Base-by-base conservation (phyloP, 92 coral and sea anemone genomes). In the Porites evermanni region DNA sequence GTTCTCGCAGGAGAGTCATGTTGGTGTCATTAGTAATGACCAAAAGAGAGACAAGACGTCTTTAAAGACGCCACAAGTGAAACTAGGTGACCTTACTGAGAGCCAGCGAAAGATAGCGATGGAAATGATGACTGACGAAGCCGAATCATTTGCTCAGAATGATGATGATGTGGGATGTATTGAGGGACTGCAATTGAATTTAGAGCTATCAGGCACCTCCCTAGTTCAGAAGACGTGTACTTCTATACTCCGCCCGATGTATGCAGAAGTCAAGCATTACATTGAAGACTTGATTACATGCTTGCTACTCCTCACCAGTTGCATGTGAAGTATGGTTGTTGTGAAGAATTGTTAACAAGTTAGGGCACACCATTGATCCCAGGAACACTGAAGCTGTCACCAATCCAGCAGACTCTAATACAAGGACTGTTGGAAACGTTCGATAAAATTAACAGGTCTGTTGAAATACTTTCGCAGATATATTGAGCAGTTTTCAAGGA, bases 301-400 rank as follows among this genome's bases (percentile, higher is more conserved):
- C 32, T 29, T 0, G 32, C 0, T 29, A 29, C 32, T 29, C 32
- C 32, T 29, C 32, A 29, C 32, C 32, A 29, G 32, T 29, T 29
- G 3, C 61, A 24, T 56, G 80, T 13, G 90, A 87, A 29, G 90
- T 80, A 50, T 58, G 79, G 8, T 80, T 32, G 11, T 75, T 80
- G 11, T 86, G 90, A 6, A 59, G 81, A 3, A 68, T 80, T 14
- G 74, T 80, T 7, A 67, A 24, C 70, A 76, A 86, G 53, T 6
- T 32, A 63, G 89, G 89, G 26, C 75, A 86, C 44, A 66, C 66
- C 23, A 78, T 78, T 70, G 85, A 53, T 68, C 85, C 85, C 8
- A 72, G 78, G 32, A 47, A 53, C 17, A 67, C 89, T n/a, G 63
- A 67, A 50, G 84, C 84, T 11, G 89, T 85, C 14, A 77, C 77